phyloP scores from a whole-genome alignment of 2,797 vertebrate genomes.

The Clarias fuscus region DNA sequence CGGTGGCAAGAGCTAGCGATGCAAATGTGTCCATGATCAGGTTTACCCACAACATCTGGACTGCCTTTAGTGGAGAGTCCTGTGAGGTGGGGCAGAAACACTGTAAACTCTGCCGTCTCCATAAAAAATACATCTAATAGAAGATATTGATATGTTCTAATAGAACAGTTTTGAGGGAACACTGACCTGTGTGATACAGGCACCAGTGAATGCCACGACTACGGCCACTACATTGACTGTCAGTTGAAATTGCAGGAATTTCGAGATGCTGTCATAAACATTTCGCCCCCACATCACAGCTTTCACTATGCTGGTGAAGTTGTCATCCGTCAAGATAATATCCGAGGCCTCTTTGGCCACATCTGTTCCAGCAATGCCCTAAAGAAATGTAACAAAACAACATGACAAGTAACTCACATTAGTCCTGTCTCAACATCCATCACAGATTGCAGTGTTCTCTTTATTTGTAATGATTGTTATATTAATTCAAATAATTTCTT shows the following conservation, averaged over 20 bases:
- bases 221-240: slow-evolving; percentile 96
- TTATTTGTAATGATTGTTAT: too few relatives aligned
- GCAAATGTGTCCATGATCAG: slow-evolving; percentile 99
- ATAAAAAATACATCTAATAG: background rate
- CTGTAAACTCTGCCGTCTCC: background rate
- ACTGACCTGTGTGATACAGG: slow-evolving; percentile 93
- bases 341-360: slow-evolving; percentile 98
- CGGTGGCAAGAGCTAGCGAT: slow-evolving; percentile 90
- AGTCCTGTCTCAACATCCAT: background rate
- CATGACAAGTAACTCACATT: slow-evolving; percentile 6
- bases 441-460: background rate
- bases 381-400: slow-evolving; percentile 41
- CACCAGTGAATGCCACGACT: slow-evolving; percentile 93
- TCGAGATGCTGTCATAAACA: slow-evolving; percentile 97
- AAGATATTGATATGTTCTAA: background rate
- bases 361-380: slow-evolving; percentile 97
- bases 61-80: slow-evolving; percentile 92
- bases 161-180: background rate
- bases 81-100: slow-evolving; percentile 36
- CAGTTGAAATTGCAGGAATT: slow-evolving; percentile 97
- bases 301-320: slow-evolving; percentile 97
- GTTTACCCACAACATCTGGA: slow-evolving; percentile 99
- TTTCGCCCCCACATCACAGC: slow-evolving; percentile 98
- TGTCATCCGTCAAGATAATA: slow-evolving; percentile 96
- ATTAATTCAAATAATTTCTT: background rate